Evolutionary conservation across 2,888 invertebrate species (phyloP), one percentile per base, ranked within the genome.

Genomic region (Aphidoletes aphidimyza): DNA sequence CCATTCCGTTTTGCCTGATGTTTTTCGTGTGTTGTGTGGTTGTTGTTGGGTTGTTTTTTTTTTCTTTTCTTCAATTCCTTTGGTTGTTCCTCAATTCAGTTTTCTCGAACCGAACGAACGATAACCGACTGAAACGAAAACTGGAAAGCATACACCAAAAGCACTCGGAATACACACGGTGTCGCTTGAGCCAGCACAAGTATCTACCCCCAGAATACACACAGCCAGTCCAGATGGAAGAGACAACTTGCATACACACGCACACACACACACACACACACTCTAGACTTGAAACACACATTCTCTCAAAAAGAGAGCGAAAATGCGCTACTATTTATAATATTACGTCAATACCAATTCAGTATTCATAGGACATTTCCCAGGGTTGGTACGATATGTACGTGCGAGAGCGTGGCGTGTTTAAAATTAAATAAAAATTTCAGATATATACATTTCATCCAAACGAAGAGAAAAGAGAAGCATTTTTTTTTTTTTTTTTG

Each of bases 321-420:
- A 69, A 69, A 69, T 69, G 69, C 69, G 69, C 69, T 69, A 69
- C 69, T 69, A 69, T 69, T 69, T 69, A 69, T 69, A 69, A 69
- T 69, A 69, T 69, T 69, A 69, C 69, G 69, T 69, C 69, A 69
- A 69, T 69, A 69, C 69, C 30, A 69, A 69, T 69, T 69, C 69
- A 69, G 69, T 69, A 69, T 69, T 69, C 69, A 69, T 69, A 69
- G 69, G 69, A 69, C 14, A 69, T 69, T 69, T 69, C 69, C 69
- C 69, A 69, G 69, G 69, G 69, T 69, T 69, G 69, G 69, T 69
- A 69, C 69, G 69, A 69, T 69, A 69, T 69, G 69, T 69, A 69
- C 69, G 69, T 69, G 69, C 69, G 69, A 69, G 69, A 69, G 69
- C 69, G 69, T 69, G 69, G 69, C 69, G 69, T 69, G 69, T 69